Evolutionary conservation across 1,140 invertebrate genomes (phyloP).

Genomic region (Chrysomallon squamiferum): DNA sequence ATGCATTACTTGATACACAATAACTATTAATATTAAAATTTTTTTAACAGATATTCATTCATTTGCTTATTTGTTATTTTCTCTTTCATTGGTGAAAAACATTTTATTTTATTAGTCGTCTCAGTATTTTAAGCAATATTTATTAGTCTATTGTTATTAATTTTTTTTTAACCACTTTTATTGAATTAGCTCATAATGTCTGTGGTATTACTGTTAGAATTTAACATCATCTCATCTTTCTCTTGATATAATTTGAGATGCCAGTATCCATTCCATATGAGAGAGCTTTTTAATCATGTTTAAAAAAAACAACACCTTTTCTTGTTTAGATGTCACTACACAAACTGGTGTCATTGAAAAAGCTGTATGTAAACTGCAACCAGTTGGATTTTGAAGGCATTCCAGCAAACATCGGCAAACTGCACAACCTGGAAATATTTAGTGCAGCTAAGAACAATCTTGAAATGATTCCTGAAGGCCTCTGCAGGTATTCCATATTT

Average conservation of each 20-base stretch:
- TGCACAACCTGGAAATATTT: slow-evolving; percentile 92
- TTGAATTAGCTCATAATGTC: too few relatives aligned
- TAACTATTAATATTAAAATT: too few relatives aligned
- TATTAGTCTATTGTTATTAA: too few relatives aligned
- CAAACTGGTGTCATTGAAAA: slow-evolving; percentile 82
- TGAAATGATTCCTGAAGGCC: slow-evolving; percentile 98
- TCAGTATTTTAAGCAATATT: too few relatives aligned
- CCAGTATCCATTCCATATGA: background rate
- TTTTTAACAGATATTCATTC: too few relatives aligned
- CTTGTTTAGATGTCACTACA: slow-evolving; percentile 72
- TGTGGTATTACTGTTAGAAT: background rate
- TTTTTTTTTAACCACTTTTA: too few relatives aligned
- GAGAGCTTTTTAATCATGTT: background rate
- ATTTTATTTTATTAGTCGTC: too few relatives aligned
- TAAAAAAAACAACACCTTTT: too few relatives aligned
- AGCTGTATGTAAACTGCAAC: slow-evolving; percentile 95
- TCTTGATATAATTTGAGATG: background rate
- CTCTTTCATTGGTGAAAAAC: too few relatives aligned
- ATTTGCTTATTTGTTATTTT: too few relatives aligned
- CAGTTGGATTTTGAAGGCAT: slow-evolving; percentile 96
- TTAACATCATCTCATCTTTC: background rate
- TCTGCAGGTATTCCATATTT: slow-evolving; percentile 87
- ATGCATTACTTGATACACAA: too few relatives aligned
- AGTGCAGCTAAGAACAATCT: slow-evolving; percentile 95
- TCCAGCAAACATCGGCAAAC: slow-evolving; percentile 96